Evolutionary conservation across 2,797 vertebrate species (phyloP).

Genomic region (Esox lucius): DNA sequence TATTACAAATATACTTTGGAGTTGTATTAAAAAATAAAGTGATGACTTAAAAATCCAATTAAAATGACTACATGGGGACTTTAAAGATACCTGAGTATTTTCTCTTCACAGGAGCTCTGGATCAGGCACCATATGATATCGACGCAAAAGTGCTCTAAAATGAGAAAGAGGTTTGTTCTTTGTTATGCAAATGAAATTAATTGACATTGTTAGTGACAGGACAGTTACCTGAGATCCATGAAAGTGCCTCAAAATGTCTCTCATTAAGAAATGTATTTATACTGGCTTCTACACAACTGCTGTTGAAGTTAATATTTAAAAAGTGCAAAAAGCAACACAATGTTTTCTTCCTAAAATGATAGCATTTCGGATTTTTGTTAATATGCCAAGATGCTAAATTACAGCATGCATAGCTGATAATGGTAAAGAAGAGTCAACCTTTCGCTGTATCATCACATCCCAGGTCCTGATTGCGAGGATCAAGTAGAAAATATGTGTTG

Average conservation of each 20-base stretch:
- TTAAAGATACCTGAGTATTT: slow-evolving; percentile 19
- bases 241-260: slow-evolving; percentile 38
- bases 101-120: slow-evolving; percentile 61
- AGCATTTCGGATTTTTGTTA: neutral
- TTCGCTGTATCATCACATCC: neutral
- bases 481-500: slow-evolving; percentile 3
- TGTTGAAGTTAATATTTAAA: neutral
- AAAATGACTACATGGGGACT: no score
- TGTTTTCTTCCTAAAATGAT: neutral
- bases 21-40: no score
- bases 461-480: slow-evolving; percentile 61
- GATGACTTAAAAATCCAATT: no score
- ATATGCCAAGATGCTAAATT: neutral
- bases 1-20: no score
- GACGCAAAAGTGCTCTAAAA: slow-evolving; percentile 68
- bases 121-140: slow-evolving; percentile 67
- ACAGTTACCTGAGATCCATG: slow-evolving; percentile 3
- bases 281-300: neutral
- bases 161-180: slow-evolving; percentile 64
- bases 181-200: slow-evolving; percentile 70
- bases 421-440: neutral
- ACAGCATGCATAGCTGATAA: neutral
- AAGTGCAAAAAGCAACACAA: neutral
- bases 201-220: neutral
- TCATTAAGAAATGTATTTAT: neutral